These are phyloP conservation scores for Leptopterna dolabrata DNA, from an alignment of 2,888 invertebrate species.

Conservation along the genomic window DNA sequence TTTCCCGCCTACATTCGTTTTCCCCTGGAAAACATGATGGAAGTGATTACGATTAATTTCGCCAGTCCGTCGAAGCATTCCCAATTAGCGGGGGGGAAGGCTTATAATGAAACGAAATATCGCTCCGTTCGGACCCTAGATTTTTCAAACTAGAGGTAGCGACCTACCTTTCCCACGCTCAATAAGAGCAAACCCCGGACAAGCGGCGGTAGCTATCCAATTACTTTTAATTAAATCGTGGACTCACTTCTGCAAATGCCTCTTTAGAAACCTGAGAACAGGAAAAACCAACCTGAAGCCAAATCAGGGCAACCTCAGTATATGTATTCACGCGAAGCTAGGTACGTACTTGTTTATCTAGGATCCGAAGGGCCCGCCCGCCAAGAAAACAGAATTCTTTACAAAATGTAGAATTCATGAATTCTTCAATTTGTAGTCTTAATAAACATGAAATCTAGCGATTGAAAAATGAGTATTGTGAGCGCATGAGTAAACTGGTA, in stretches of 20 bases:
- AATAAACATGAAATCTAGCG: too few relatives aligned
- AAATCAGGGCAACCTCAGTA: neutral
- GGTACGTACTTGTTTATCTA: too few relatives aligned
- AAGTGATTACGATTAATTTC: neutral
- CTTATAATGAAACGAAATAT: neutral
- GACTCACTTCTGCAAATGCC: neutral
- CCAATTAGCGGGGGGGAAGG: neutral
- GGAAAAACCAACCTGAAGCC: neutral
- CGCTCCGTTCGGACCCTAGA: neutral
- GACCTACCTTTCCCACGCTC: neutral
- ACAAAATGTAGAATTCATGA: too few relatives aligned
- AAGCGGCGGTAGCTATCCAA: neutral
- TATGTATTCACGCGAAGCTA: too few relatives aligned
- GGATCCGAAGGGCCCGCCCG: too few relatives aligned
- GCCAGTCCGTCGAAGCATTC: neutral
- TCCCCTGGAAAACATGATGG: neutral
- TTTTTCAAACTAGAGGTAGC: neutral
- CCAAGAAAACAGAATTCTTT: too few relatives aligned
- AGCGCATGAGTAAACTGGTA: too few relatives aligned
- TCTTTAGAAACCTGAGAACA: neutral
- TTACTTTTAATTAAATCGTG: neutral
- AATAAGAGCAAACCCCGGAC: neutral
- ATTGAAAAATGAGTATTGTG: too few relatives aligned
- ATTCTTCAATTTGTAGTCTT: too few relatives aligned
- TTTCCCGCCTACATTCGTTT: too few relatives aligned